Conservation (phyloP, 2,888 invertebrate species). For the Steinernema scapterisci region DNA sequence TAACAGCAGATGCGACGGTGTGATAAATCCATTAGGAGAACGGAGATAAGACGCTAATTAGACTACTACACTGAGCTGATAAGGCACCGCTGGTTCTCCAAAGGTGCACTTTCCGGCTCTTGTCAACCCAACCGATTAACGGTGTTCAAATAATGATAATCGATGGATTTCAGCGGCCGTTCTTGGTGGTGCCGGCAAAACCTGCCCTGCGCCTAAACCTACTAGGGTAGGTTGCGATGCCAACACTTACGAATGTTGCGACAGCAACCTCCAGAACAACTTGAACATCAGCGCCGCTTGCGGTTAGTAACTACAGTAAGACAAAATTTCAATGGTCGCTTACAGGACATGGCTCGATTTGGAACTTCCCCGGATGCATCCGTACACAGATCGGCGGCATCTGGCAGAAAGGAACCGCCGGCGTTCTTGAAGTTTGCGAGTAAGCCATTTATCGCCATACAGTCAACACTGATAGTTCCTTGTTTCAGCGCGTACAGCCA, state of each 20-base stretch:
- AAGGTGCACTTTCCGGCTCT: background rate
- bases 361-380: background rate
- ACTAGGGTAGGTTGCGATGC: no score
- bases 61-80: background rate
- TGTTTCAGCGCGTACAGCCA: slow-evolving; percentile 21
- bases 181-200: background rate
- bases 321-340: background rate
- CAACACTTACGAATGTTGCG: background rate
- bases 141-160: background rate
- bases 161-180: background rate
- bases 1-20: background rate
- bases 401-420: background rate
- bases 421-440: slow-evolving; percentile 25
- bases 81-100: background rate
- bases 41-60: slow-evolving; percentile 18
- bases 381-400: background rate
- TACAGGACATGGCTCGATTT: no score
- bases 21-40: slow-evolving; percentile 14
- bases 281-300: background rate
- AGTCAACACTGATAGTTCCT: no score
- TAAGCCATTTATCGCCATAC: background rate
- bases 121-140: background rate
- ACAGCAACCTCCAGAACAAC: background rate
- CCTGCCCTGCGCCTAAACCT: background rate
- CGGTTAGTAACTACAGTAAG: background rate